phyloP scores from a whole-genome alignment of 1,140 invertebrate species.

The Apis cerana region DNA sequence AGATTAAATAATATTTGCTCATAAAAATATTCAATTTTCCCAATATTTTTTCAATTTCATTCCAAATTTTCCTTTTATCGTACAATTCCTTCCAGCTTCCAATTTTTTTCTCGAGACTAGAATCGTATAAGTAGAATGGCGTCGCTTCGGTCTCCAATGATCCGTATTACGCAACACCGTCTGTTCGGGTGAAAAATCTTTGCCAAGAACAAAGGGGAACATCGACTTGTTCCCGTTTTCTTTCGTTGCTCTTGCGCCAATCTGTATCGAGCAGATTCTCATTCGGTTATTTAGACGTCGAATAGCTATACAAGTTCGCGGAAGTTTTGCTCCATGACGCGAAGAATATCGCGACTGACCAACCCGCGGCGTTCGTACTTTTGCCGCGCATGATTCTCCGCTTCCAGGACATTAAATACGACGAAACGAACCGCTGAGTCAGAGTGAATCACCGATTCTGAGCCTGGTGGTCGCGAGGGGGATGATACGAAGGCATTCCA shows the following conservation, averaged over 20 bases:
- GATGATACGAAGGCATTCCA: conserved; percentile 21
- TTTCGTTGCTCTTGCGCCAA: neutral
- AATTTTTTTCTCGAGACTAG: neutral
- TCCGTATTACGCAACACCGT: conserved; percentile 1
- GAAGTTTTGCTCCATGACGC: neutral
- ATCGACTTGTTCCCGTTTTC: neutral
- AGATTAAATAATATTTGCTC: too few species aligned
- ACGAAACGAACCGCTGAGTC: conserved; percentile 43
- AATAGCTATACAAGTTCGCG: neutral
- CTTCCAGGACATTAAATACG: conserved; percentile 43
- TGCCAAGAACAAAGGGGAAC: conserved; percentile 4
- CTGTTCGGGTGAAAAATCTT: conserved; percentile 4
- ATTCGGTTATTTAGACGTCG: too few species aligned
- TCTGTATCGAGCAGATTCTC: neutral
- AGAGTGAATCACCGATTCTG: conserved; percentile 24
- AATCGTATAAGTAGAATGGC: neutral
- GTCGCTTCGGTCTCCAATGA: neutral
- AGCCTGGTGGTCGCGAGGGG: neutral
- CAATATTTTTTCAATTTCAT: too few species aligned
- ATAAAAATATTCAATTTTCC: too few species aligned
- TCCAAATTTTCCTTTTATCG: neutral
- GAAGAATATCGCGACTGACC: neutral
- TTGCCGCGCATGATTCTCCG: conserved; percentile 9
- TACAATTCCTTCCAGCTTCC: neutral
- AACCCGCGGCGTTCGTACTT: neutral